Evolutionary conservation across 2,797 vertebrate species (phyloP).

Genomic region (Cossypha niveicapilla): DNA sequence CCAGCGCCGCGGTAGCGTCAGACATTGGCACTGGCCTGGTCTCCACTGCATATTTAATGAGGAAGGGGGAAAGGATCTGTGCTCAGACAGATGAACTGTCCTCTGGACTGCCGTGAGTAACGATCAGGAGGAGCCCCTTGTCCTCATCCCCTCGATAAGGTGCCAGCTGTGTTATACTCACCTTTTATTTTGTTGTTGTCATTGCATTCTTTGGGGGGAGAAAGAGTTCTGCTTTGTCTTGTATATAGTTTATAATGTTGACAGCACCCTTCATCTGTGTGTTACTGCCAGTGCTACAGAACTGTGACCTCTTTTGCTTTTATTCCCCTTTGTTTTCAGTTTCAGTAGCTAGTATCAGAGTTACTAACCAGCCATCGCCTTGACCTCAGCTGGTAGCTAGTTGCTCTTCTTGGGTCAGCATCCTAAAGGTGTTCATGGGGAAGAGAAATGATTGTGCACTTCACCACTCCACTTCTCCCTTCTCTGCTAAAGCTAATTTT

Average conservation of each 20-base stretch:
- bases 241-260: constrained; percentile 80
- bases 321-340: neutral
- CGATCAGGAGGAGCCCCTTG: neutral
- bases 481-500: neutral
- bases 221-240: constrained; percentile 46
- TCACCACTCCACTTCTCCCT: neutral
- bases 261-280: constrained; percentile 65
- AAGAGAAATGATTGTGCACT: neutral
- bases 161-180: constrained; percentile 33
- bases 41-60: neutral
- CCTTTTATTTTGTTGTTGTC: neutral
- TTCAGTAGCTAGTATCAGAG: constrained; percentile 44
- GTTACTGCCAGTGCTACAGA: constrained; percentile 74
- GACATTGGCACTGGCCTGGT: neutral
- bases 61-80: constrained; percentile 10
- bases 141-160: neutral
- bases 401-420: constrained; percentile 19
- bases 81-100: constrained; percentile 21
- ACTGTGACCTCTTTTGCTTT: constrained; percentile 64
- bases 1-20: neutral
- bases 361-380: neutral
- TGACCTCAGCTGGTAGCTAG: neutral
- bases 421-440: neutral
- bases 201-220: neutral
- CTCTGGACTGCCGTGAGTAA: constrained; percentile 9